These are phyloP conservation scores for Neelides sp. DNA, from an alignment of 1,140 invertebrate genomes.

Conservation along the genomic window DNA sequence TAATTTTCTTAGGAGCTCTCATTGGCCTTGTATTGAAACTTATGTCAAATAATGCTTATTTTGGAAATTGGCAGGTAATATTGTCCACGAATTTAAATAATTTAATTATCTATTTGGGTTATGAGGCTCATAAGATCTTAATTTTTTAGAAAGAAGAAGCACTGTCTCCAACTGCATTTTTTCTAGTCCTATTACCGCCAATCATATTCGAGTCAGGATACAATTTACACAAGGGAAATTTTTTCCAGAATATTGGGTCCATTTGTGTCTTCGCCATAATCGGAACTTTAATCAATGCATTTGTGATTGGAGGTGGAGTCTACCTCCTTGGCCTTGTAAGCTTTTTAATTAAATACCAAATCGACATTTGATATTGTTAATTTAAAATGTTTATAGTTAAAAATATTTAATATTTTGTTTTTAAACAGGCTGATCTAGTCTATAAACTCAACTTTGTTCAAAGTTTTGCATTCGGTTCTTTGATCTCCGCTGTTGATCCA, in stretches of 20 bases:
- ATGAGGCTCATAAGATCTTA: too few relatives aligned
- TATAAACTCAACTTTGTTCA: constrained; percentile 87
- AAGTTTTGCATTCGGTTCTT: constrained; percentile 94
- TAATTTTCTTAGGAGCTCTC: constrained; percentile 60
- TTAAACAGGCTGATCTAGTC: constrained; percentile 49
- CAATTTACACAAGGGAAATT: constrained; percentile 95
- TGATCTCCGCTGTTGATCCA: constrained; percentile 97
- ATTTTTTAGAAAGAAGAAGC: constrained; percentile 71
- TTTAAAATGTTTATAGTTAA: constrained; percentile 2
- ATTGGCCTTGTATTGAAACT: constrained; percentile 84
- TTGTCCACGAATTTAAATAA: not conserved
- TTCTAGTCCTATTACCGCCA: constrained; percentile 88
- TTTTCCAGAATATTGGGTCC: constrained; percentile 75
- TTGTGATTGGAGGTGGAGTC: constrained; percentile 84
- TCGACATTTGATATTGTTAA: too few relatives aligned
- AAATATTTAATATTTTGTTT: constrained; percentile 5
- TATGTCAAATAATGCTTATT: constrained; percentile 48
- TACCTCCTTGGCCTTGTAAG: constrained; percentile 76
- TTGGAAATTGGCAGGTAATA: constrained; percentile 30
- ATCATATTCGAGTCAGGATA: constrained; percentile 99
- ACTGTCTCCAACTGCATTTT: constrained; percentile 93
- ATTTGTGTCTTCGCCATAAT: constrained; percentile 84
- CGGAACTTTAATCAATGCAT: constrained; percentile 88
- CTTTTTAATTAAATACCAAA: constrained; percentile 3
- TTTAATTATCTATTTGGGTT: constrained; percentile 13